Evolutionary conservation across 2,797 vertebrate genomes (phyloP).

Genomic region (Epinephelus malabaricus): DNA sequence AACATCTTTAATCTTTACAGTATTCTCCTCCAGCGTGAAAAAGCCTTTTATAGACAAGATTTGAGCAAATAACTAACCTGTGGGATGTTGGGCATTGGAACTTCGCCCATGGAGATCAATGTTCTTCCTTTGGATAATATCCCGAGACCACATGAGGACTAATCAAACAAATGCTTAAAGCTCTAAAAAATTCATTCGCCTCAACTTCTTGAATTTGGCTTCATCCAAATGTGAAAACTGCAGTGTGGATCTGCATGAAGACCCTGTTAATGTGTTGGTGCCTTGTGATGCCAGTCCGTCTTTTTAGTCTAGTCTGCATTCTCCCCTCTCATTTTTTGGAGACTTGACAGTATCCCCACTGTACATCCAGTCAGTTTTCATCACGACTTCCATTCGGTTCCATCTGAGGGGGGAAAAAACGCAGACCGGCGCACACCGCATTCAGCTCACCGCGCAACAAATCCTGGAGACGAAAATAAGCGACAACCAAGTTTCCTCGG

Average conservation of each 20-base stretch:
- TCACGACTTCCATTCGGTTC: constrained; percentile 67
- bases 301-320: constrained; percentile 51
- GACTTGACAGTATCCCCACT: constrained; percentile 45
- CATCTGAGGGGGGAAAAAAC: constrained; percentile 11
- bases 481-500: constrained; percentile 59
- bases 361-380: constrained; percentile 60
- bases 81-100: constrained; percentile 61
- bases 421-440: constrained; percentile 50
- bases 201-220: constrained; percentile 58
- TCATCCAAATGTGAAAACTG: constrained; percentile 39
- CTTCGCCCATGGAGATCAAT: constrained; percentile 48
- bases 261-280: constrained; percentile 23
- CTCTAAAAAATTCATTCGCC: background rate
- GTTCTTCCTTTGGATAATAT: constrained; percentile 43
- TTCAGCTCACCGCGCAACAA: constrained; percentile 53
- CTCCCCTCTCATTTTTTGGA: constrained; percentile 35
- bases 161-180: constrained; percentile 19
- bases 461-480: constrained; percentile 51
- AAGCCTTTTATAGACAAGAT: background rate
- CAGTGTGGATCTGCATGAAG: constrained; percentile 40
- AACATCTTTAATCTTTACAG: background rate
- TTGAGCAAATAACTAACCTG: constrained; percentile 62
- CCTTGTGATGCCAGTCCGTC: constrained; percentile 40
- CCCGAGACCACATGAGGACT: background rate
- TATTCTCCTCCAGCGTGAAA: background rate